These are phyloP conservation scores for Steatornis caripensis DNA, from an alignment of 2,113 vertebrate genomes.

Conservation along the genomic window DNA sequence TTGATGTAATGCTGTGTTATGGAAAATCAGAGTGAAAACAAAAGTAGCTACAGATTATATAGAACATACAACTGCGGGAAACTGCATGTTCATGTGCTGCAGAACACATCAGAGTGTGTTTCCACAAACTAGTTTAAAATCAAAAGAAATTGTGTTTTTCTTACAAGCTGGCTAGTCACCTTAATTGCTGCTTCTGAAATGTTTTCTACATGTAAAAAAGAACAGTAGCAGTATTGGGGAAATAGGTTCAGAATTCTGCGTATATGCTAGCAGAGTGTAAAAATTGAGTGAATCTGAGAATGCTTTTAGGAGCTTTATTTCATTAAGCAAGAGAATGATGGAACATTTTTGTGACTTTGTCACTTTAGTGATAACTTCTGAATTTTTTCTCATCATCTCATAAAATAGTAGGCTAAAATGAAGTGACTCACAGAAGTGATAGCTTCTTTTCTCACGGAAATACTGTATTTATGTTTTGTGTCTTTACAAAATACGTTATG, in stretches of 20 bases:
- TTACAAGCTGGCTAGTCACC: neutral
- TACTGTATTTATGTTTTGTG: neutral
- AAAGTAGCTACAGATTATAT: neutral
- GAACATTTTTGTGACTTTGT: neutral
- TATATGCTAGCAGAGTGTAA: neutral
- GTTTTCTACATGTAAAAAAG: neutral
- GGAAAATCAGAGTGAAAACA: neutral
- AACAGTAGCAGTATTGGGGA: neutral
- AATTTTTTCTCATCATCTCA: neutral
- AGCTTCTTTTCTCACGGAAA: neutral
- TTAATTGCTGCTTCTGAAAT: neutral
- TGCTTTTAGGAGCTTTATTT: neutral
- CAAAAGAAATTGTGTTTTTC: neutral
- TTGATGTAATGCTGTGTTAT: neutral
- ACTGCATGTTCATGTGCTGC: neutral
- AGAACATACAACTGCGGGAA: neutral
- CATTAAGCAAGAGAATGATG: neutral
- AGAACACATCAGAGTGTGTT: neutral
- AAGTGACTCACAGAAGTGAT: neutral
- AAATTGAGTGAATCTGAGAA: neutral
- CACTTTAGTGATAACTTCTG: neutral
- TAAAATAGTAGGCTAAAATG: neutral
- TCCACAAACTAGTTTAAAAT: neutral
- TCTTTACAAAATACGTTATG: neutral
- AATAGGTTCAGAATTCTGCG: neutral